These are phyloP conservation scores for Athrips mouffetella DNA, from an alignment of 2,888 invertebrate species.

Conservation along the genomic window DNA sequence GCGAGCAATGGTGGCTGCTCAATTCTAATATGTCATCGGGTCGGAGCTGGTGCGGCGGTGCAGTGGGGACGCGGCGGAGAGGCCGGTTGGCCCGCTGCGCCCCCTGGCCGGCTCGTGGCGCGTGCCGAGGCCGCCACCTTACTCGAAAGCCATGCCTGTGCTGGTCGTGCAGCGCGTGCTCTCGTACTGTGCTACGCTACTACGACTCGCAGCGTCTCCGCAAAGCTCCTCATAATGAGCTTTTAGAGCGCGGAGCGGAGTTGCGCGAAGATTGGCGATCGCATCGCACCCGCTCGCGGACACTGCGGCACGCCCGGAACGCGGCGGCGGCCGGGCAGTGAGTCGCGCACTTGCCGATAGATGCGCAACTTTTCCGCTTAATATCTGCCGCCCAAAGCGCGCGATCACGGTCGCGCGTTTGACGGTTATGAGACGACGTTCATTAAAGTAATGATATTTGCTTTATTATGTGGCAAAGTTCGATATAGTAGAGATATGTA, in stretches of 20 bases:
- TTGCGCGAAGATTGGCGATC: slow-evolving; percentile 33
- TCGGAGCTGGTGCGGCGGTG: slow-evolving; percentile 53
- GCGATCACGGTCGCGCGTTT: slow-evolving; percentile 26
- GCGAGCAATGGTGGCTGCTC: slow-evolving; percentile 96
- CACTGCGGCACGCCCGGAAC: slow-evolving; percentile 52
- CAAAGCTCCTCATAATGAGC: slow-evolving; percentile 44
- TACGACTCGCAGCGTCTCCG: slow-evolving; percentile 28
- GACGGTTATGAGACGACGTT: slow-evolving; percentile 26
- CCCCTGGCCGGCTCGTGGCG: slow-evolving; percentile 61
- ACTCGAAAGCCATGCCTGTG: slow-evolving; percentile 46
- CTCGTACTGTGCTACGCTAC: slow-evolving; percentile 38
- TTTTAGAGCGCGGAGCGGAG: slow-evolving; percentile 36
- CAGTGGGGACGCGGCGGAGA: slow-evolving; percentile 58
- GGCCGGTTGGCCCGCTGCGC: slow-evolving; percentile 67
- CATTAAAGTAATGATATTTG: slow-evolving; percentile 26
- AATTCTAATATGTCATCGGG: slow-evolving; percentile 72
- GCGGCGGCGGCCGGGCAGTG: slow-evolving; percentile 24
- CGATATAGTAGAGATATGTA: slow-evolving; percentile 45
- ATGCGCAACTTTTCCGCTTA: slow-evolving; percentile 31
- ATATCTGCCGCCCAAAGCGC: slow-evolving; percentile 29
- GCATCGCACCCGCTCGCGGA: slow-evolving; percentile 47
- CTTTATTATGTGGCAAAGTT: slow-evolving; percentile 35
- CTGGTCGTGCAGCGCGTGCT: slow-evolving; percentile 34
- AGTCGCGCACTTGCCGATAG: slow-evolving; percentile 27
- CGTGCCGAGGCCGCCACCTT: slow-evolving; percentile 56